phyloP scores from a whole-genome alignment of 2,888 invertebrate genomes.

The Pardosa pseudoannulata region DNA sequence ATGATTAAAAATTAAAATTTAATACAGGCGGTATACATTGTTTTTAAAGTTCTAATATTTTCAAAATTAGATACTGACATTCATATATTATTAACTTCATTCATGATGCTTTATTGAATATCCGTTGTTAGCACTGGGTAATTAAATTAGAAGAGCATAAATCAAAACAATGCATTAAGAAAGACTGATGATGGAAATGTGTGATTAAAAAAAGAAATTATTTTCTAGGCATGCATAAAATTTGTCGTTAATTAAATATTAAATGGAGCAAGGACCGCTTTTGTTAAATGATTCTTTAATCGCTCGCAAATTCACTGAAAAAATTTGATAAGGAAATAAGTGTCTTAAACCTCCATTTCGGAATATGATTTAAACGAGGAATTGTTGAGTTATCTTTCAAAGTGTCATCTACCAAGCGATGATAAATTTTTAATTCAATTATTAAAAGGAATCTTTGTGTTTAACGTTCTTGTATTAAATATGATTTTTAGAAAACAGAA shows the following conservation, averaged over 20 bases:
- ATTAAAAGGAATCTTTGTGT: too few species aligned
- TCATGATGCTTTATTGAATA: not conserved
- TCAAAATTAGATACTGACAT: too few species aligned
- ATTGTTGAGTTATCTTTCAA: too few species aligned
- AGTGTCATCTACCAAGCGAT: too few species aligned
- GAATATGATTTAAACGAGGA: too few species aligned
- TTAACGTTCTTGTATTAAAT: too few species aligned
- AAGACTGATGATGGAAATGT: not conserved
- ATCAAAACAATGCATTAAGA: not conserved
- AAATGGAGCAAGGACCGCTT: not conserved
- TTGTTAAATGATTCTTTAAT: not conserved
- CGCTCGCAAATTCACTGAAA: not conserved
- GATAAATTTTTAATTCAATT: too few species aligned
- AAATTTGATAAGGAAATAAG: not conserved
- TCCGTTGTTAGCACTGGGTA: not conserved
- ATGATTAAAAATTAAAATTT: too few species aligned
- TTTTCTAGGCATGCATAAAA: not conserved
- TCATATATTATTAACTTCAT: not conserved
- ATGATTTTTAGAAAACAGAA: too few species aligned
- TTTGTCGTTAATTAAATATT: conserved; percentile 10
- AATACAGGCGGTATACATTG: too few species aligned
- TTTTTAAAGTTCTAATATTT: too few species aligned
- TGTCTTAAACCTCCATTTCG: too few species aligned
- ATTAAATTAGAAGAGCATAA: not conserved
- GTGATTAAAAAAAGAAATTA: not conserved